Evolutionary conservation across 2,888 invertebrate species (phyloP), one percentile per base, ranked within the genome.

Genomic region (Tipula confusa): DNA sequence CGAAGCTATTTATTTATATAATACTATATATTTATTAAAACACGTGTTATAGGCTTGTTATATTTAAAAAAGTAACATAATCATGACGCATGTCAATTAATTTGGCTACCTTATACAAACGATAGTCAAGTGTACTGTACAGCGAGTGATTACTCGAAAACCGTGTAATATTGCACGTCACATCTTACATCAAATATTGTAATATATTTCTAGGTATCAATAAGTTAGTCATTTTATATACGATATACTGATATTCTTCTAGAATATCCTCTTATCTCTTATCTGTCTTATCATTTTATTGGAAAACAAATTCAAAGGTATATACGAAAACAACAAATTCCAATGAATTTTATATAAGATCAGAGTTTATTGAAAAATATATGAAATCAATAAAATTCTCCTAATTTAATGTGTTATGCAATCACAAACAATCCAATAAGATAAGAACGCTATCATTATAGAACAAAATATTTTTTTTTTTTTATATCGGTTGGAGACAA

Each of bases 361-460:
- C 43, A 43, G 15, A 43, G n/a, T 43, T 64, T 24, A 24, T 64
- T 64, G 24, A 64, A 43, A 24, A 33, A 33, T 33, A 64, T 24
- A 9, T 64, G 64, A 64, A 64, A 64, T 64, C 64, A 64, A 64
- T 64, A 64, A 64, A 48, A 64, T 64, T 64, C 64, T 64, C 24
- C 64, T 64, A 64, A 24, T 24, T 64, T 24, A 64, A 24, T 24
- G 64, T 24, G 64, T 64, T 64, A 64, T 64, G 64, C 64, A 64
- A 64, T 24, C 24, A 64, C n/a, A 64, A 64, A 64, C 18, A 64
- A 64, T 7, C 7, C 18, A 64, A 64, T 24, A 64, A 64, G 64
- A 64, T 64, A 64, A 43, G 43, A 43, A 6, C 13, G 2, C 2
- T n/a, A n/a, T n/a, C n/a, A n/a, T n/a, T n/a, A n/a, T n/a, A 6